Evolutionary conservation across 1,140 invertebrate species (phyloP).

Genomic region (Amyelois transitella): DNA sequence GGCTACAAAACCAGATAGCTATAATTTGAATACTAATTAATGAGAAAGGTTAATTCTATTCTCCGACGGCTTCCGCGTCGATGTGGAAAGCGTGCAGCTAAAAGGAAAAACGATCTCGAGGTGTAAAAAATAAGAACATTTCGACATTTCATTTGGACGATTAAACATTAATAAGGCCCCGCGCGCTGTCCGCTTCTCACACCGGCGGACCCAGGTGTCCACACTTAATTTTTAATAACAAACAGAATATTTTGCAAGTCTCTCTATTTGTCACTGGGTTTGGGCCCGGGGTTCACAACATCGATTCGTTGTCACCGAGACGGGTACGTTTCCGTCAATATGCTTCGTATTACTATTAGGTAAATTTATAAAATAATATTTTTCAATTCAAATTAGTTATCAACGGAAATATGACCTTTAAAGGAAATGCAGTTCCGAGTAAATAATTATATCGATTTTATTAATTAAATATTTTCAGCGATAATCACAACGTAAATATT

Average conservation of each 20-base stretch:
- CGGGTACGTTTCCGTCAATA: neutral
- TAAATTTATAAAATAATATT: neutral
- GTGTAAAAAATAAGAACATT: neutral
- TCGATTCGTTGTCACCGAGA: slow-evolving; percentile 43
- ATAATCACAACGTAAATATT: too few species aligned
- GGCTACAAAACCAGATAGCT: neutral
- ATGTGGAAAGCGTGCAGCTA: neutral
- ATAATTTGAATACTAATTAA: neutral
- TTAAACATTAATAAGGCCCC: slow-evolving; percentile 3
- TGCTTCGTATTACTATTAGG: neutral
- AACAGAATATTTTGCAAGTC: slow-evolving; percentile 57
- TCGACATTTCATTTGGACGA: neutral
- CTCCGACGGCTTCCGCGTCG: neutral
- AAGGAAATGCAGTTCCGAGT: too few species aligned
- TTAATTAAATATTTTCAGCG: too few species aligned
- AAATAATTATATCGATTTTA: too few species aligned
- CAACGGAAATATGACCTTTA: too few species aligned
- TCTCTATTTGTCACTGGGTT: slow-evolving; percentile 31
- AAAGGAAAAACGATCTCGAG: neutral
- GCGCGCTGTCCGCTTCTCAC: neutral
- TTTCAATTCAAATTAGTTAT: neutral
- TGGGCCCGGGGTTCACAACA: slow-evolving; percentile 35
- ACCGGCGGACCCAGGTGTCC: neutral
- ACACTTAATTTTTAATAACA: slow-evolving; percentile 29
- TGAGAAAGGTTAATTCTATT: neutral